A percentile compares a stretch with the other conserved stretches of the same genome.
Evolutionary conservation across 2,888 invertebrate species (phyloP).

Genomic region (Thecophora atra): DNA sequence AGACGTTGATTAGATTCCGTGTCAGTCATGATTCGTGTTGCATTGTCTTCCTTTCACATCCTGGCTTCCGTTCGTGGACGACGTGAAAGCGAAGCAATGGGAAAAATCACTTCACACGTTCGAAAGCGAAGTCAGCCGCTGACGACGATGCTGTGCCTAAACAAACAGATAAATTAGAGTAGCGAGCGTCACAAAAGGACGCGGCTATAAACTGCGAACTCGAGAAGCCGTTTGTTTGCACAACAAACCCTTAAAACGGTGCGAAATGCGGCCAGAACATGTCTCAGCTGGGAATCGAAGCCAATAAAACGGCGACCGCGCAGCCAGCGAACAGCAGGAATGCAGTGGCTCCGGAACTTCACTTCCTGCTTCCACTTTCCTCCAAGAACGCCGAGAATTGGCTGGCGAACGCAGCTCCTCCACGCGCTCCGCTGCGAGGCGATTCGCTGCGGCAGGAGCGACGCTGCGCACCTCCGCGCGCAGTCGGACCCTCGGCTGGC

Average conservation of each 20-base stretch:
- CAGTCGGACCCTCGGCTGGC: conserved; percentile 39
- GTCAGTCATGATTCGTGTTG: too few relatives aligned
- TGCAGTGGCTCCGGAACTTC: background rate
- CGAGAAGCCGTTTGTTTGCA: background rate
- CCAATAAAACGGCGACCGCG: too few relatives aligned
- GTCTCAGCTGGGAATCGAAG: background rate
- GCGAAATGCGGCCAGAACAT: background rate
- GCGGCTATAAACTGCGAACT: background rate
- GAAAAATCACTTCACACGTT: background rate
- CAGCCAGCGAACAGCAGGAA: too few relatives aligned
- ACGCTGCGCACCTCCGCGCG: conserved; percentile 14
- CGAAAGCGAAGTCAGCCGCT: background rate
- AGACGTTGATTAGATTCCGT: too few relatives aligned
- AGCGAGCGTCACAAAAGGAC: background rate
- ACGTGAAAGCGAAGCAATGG: background rate
- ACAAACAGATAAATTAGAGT: background rate
- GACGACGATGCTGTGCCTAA: background rate
- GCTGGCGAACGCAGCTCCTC: background rate
- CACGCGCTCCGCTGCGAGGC: conserved; percentile 15
- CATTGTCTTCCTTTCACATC: too few relatives aligned
- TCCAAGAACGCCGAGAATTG: background rate
- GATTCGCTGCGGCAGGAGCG: conserved; percentile 25
- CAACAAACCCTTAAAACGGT: background rate
- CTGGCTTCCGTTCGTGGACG: background rate
- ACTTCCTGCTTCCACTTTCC: background rate